Base-by-base conservation (phyloP, 1,140 invertebrate species). In the Drosophila sturtevanti region DNA sequence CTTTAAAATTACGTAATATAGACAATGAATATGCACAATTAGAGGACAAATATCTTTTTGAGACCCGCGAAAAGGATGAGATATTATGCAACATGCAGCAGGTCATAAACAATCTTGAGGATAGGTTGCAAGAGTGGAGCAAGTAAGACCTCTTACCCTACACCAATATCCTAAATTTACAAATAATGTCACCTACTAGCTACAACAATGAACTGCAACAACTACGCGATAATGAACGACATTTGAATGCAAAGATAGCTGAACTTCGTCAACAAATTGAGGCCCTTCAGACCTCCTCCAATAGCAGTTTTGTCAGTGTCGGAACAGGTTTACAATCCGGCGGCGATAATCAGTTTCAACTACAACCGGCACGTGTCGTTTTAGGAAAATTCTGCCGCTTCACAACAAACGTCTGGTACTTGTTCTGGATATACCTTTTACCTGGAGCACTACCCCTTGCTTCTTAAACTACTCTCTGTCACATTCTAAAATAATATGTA, bases 11-110 rank as follows among this genome's bases (percentile, higher is more conserved):
- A n/a, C 41, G 63, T 6, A 44, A 35, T 11, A 55, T 14, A 1
- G 44, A 76, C 12, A 12, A 1, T 22, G 48, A 70, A 14, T 55
- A 31, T 4, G 4, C n/a, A 0, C 14, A 59, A 18, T 7, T 51
- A 10, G 35, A 67, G 34, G 52, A 69, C 0, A 14, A 21, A 16
- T 61, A 56, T n/a, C 27, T 37, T 0, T n/a, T 4, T 0, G 24
- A 80, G 4, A 6, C 86, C 21, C 16, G 54, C 0, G n/a, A 63
- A 3, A 89, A 68, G 21, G 34, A 68, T 5, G 52, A 64, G 2
- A 18, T 14, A 4, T 22, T 87, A 1, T 11, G 2, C 14, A 4
- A 1, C 14, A 9, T 70, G n/a, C 18, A 6, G 22, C 35, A 60
- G 11, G 31, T 35, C 16, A 58, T 58, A 11, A 10, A 12, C 9